Base-by-base conservation (phyloP, 2,888 invertebrate species). In the Mimas tiliae region DNA sequence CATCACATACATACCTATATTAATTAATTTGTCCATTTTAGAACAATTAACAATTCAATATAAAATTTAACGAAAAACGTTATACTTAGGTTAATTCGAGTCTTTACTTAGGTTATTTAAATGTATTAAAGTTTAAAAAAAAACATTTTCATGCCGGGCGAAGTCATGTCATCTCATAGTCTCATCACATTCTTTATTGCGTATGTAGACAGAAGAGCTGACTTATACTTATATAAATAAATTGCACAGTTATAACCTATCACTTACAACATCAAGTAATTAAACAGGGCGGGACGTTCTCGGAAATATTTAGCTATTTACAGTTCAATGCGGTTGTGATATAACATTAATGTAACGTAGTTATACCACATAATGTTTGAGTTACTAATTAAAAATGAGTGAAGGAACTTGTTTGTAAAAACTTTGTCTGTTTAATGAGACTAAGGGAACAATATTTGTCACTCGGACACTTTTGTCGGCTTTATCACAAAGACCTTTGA, bases 351-450 rank as follows among this genome's bases (percentile, higher is more conserved):
- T 58, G 53, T n/a, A 34, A 16, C 58, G 12, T 6, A 9, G 11
- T 42, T 52, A 12, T 58, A 42, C n/a, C 53, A n/a, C 53, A 33
- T 12, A 53, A 58, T 42, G 58, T 58, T 58, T 42, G 58, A 58
- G 58, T 58, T 58, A 12, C 38, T 58, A 58, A 58, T 58, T 58
- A 58, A 58, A 58, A 58, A 58, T 19, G 8, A 50, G 48, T 48
- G 38, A 12, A 58, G 12, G 58, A 19, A 42, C 38, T 6, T 34
- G 55, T 19, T 42, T 42, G 12, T 19, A 58, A 58, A 38, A 58
- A 16, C 33, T 55, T 16, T 27, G 9, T 55, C 38, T 58, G 58
- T 38, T 58, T 58, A 58, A 58, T 58, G 38, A 58, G 55, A 16
- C 19, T 34, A 19, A 16, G 42, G 58, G 38, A 42, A 42, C 19